Conservation (phyloP, 2,888 invertebrate genomes). For the Nysson spinosus region DNA sequence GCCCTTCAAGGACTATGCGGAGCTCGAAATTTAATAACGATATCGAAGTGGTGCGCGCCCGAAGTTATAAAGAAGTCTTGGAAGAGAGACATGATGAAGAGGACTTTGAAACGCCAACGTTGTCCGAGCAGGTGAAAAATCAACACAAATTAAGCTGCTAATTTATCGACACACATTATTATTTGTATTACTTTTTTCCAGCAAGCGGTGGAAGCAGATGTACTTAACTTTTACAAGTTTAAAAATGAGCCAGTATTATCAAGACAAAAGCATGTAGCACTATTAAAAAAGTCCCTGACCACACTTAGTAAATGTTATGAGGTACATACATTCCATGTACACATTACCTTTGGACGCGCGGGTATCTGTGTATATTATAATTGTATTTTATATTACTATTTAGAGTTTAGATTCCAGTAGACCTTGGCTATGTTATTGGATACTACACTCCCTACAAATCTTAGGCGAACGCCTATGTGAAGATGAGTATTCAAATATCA, state of each 20-base stretch:
- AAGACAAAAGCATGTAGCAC: conserved; percentile 82
- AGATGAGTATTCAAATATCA: conserved; percentile 79
- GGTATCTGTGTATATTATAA: conserved; percentile 14
- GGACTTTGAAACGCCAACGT: conserved; percentile 80
- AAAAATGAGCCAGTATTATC: conserved; percentile 82
- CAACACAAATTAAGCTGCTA: neutral
- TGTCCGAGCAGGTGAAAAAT: conserved; percentile 79
- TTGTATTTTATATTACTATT: conserved; percentile 26
- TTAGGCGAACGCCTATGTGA: conserved; percentile 83
- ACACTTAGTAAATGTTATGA: conserved; percentile 85
- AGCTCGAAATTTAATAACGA: conserved; percentile 56
- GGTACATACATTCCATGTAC: conserved; percentile 65
- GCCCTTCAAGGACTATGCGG: conserved; percentile 57
- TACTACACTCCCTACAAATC: conserved; percentile 91
- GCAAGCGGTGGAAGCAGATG: conserved; percentile 80
- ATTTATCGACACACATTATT: neutral
- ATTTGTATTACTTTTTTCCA: conserved; percentile 63
- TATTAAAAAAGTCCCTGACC: conserved; percentile 84
- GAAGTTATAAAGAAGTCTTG: conserved; percentile 71
- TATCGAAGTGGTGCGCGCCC: conserved; percentile 54
- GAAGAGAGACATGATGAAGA: conserved; percentile 81
- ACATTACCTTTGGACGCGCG: conserved; percentile 30
- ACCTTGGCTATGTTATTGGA: conserved; percentile 99
- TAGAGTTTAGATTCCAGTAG: conserved; percentile 94
- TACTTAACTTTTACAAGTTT: conserved; percentile 78